Evolutionary conservation across 2,113 vertebrate species (phyloP), one percentile per base, ranked within the genome.

Genomic region (Chauna torquata): DNA sequence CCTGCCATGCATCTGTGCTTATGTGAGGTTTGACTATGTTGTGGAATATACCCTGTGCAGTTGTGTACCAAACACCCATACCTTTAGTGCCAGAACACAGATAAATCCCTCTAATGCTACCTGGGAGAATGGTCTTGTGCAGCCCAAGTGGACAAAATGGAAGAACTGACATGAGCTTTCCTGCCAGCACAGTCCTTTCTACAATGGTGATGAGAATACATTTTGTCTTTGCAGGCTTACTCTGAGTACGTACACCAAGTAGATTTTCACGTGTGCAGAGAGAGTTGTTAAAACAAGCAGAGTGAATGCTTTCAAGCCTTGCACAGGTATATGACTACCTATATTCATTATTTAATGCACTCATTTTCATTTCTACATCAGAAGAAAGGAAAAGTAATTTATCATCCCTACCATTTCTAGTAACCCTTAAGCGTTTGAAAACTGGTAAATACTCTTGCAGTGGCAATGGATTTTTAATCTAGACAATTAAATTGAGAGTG

Each of bases 381-480:
- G 88, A 94, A 81, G 10, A 36, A 95, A 83, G n/a, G 10, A 88
- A 91, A 93, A 11, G 49, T 86, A 80, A 65, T 72, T 47, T 72
- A 74, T 91, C 47, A 65, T 83, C 52, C 30, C 34, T 92, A 91
- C 34, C 17, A 42, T 36, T 92, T 94, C 68, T 61, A 77, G 77
- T 49, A 94, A 91, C 58, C 87, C 47, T 76, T 52, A 94, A 92
- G 78, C 89, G 19, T 88, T 95, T 94, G 84, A 96, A 96, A 96
- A 77, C 25, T 71, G 34, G 28, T 66, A 88, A 91, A 94, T 75
- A 49, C 7, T 81, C n/a, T 45, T 88, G 19, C 34, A 38, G 32
- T 72, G 23, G 12, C 57, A 93, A 90, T 69, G 18, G 52, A 71
- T 80, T 94, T 92, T 88, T 65, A 65, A 94, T 49, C 4, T 55